Evolutionary conservation across 2,113 vertebrate species (phyloP).

Genomic region (Heterotis niloticus): DNA sequence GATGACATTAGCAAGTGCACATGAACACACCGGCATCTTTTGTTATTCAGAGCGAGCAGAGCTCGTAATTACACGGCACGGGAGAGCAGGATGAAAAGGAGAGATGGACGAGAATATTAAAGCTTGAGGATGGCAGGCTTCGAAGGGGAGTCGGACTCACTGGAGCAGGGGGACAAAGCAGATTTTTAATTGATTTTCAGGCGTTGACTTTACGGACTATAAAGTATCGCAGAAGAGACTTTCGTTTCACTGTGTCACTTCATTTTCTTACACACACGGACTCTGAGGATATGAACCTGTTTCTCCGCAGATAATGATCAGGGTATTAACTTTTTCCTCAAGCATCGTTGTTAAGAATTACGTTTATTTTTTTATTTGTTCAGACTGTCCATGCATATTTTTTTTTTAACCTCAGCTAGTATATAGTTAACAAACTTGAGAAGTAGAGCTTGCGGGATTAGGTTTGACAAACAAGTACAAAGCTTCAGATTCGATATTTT

Average conservation of each 20-base stretch:
- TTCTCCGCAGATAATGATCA: neutral
- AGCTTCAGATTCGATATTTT: no score
- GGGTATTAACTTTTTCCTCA: neutral
- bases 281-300: neutral
- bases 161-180: conserved; percentile 8
- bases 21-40: neutral
- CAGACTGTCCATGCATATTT: neutral
- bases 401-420: no score
- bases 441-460: no score
- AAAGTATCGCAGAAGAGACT: conserved; percentile 16
- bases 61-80: conserved; percentile 10
- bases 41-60: conserved; percentile 21
- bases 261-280: neutral
- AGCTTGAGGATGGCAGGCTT: neutral
- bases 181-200: conserved; percentile 28
- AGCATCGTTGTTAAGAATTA: no score
- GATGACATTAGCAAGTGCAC: neutral
- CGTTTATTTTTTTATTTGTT: conserved; percentile 8
- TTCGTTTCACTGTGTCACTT: conserved; percentile 7
- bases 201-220: neutral
- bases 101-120: conserved; percentile 26
- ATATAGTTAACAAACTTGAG: no score
- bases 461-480: no score
- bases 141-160: conserved; percentile 1
- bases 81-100: conserved; percentile 21